These are phyloP conservation scores for Crioceris asparagi DNA, from an alignment of 2,888 invertebrate species.

Conservation along the genomic window DNA sequence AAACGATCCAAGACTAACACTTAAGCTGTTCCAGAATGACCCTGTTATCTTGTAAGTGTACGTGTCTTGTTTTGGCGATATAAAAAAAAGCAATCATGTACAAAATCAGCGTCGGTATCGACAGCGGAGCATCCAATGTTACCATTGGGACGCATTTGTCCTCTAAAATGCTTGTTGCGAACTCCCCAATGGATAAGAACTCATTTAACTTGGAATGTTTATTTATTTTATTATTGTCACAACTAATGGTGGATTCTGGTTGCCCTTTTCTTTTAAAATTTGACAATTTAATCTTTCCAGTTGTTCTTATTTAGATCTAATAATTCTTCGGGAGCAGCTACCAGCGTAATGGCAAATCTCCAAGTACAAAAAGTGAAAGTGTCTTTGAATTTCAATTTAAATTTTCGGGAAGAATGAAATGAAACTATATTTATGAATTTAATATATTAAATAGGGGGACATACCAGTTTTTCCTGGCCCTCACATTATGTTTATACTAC, in stretches of 20 bases:
- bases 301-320: too few relatives aligned
- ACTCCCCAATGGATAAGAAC: constrained; percentile 38
- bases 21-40: constrained; percentile 38
- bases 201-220: constrained; percentile 42
- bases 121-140: constrained; percentile 40
- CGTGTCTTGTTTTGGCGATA: constrained; percentile 39
- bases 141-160: constrained; percentile 40
- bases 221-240: constrained; percentile 40
- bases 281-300: too few relatives aligned
- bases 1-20: constrained; percentile 38
- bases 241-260: constrained; percentile 38
- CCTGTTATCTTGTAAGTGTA: constrained; percentile 39
- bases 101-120: constrained; percentile 39
- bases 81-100: constrained; percentile 43
- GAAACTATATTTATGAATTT: too few relatives aligned
- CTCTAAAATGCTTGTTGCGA: constrained; percentile 27
- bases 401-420: too few relatives aligned
- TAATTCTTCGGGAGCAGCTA: too few relatives aligned
- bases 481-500: too few relatives aligned
- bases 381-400: too few relatives aligned
- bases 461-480: too few relatives aligned
- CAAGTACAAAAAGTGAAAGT: too few relatives aligned
- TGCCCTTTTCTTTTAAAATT: too few relatives aligned
- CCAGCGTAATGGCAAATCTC: too few relatives aligned
- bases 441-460: too few relatives aligned